Base-by-base conservation (phyloP, 2,888 invertebrate species). In the Microplitis deprimator region DNA sequence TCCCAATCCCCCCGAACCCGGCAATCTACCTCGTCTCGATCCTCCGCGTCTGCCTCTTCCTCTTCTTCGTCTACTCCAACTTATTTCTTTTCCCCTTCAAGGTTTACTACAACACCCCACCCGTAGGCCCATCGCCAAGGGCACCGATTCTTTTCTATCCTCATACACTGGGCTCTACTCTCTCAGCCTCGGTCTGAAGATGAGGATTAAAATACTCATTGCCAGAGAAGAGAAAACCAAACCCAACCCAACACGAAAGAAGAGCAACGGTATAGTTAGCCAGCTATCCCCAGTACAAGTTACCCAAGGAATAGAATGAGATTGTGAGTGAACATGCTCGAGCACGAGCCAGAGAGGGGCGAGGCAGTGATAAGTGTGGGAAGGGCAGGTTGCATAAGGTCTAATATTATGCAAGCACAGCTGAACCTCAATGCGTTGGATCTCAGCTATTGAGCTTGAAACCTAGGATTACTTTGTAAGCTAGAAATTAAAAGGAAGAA, bases 301-400 rank as follows among this genome's bases (percentile, higher is more conserved):
- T 29, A 29, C 29, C 4, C 3, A 29, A 29, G 29, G 29, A 29
- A 69, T 71, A 71, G 79, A 80, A 39, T 73, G 81, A 79, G 77
- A 29, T 29, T 29, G 29, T 29, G 29, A 29, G 76, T 68, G 65
- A 76, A 77, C 62, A 65, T 39, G 76, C 20, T 69, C 61, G 64
- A 65, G 69, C 72, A 76, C 69, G 73, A 79, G 74, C 70, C 61
- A 77, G 75, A 75, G 73, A 79, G 71, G 80, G 79, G 77, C 80
- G 81, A 82, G 85, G 85, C 87, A 86, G 87, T 89, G 89, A 89
- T 89, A 89, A 89, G 89, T 89, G 89, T 89, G 89, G 89, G 89
- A 89, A 89, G 89, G 89, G 89, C 88, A 87, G 84, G 85, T 88
- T 88, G 86, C 88, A 88, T 86, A 88, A 87, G 86, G 84, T 85